phyloP scores from a whole-genome alignment of 1,140 invertebrate genomes.

The Achatina immaculata region DNA sequence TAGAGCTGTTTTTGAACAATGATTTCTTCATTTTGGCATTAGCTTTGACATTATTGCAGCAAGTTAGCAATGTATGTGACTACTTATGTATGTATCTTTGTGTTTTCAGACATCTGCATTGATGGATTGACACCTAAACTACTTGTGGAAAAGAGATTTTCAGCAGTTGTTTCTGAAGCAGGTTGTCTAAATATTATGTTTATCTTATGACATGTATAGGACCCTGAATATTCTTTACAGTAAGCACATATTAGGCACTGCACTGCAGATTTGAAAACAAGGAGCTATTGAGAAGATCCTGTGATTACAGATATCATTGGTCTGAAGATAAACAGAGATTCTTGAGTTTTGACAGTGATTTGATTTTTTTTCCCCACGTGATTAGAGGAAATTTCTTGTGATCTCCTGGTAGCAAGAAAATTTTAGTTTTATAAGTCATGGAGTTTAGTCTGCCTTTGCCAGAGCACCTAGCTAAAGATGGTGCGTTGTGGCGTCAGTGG shows the following conservation, averaged over 20 bases:
- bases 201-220: background rate
- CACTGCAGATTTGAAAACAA: too few relatives aligned
- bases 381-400: background rate
- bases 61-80: too few relatives aligned
- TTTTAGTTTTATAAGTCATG: background rate
- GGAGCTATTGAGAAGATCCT: too few relatives aligned
- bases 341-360: too few relatives aligned
- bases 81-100: slow-evolving; percentile 8
- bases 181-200: background rate
- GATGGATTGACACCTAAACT: background rate
- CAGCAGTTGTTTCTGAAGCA: background rate
- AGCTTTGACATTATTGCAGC: too few relatives aligned
- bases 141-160: background rate
- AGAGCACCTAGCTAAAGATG: slow-evolving; percentile 6
- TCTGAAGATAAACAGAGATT: too few relatives aligned
- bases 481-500: slow-evolving; percentile 9
- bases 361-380: background rate
- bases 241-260: too few relatives aligned
- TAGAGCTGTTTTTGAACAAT: too few relatives aligned
- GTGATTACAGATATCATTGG: too few relatives aligned
- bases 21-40: too few relatives aligned
- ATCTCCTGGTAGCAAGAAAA: background rate
- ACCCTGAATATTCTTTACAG: too few relatives aligned
- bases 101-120: background rate
- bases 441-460: slow-evolving; percentile 23